Evolutionary conservation across 2,113 vertebrate species (phyloP).

Genomic region (Numida meleagris): DNA sequence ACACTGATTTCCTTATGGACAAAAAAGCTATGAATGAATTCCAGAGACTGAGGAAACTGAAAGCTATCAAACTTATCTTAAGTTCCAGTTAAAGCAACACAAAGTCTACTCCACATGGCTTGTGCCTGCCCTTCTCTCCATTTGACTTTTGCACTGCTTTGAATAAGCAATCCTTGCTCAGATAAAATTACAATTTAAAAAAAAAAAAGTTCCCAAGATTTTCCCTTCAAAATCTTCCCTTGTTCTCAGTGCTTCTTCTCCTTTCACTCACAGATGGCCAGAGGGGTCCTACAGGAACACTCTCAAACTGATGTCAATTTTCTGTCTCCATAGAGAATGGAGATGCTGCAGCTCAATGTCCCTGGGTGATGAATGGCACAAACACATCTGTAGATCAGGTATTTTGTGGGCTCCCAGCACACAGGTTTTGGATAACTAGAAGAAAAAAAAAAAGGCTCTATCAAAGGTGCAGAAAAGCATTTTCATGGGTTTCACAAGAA

Average conservation of each 20-base stretch:
- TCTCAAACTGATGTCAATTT: not conserved
- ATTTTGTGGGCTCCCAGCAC: not conserved
- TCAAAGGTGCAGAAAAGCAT: not conserved
- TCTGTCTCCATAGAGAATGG: not conserved
- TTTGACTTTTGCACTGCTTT: not conserved
- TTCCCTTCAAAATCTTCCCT: not conserved
- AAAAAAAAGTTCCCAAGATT: not conserved
- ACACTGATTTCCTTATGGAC: not conserved
- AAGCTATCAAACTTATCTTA: not conserved
- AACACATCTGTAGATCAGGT: not conserved
- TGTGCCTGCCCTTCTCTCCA: not conserved
- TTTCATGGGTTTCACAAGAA: not conserved
- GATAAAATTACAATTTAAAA: not conserved
- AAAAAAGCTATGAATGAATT: not conserved
- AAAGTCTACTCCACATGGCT: not conserved
- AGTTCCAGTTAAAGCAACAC: not conserved
- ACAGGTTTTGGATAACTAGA: not conserved
- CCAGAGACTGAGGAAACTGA: not conserved
- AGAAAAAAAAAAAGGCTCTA: not conserved
- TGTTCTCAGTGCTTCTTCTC: not conserved
- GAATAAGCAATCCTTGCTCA: not conserved
- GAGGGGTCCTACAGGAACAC: not conserved
- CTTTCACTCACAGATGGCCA: not conserved
- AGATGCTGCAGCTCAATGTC: not conserved
- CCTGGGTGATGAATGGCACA: not conserved